Evolutionary conservation across 2,113 vertebrate species (phyloP).

Genomic region (Lophura nycthemera): DNA sequence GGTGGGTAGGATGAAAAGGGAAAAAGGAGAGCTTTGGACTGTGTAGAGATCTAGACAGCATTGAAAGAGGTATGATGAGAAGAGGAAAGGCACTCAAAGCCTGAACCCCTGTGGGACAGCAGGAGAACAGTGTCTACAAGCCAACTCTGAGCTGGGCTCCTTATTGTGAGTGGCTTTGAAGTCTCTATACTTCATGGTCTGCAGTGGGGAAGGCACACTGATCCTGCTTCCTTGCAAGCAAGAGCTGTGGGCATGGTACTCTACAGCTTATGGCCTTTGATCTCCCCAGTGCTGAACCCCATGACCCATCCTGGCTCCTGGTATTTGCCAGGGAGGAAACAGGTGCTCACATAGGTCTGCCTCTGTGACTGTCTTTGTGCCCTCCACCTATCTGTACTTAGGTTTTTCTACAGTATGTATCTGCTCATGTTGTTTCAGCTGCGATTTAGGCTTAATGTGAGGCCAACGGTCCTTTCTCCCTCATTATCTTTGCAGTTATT

Average conservation of each 20-base stretch:
- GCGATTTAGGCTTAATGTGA: neutral
- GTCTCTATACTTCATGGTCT: neutral
- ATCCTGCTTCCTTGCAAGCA: neutral
- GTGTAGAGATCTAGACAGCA: neutral
- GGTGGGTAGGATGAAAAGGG: neutral
- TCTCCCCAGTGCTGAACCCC: fast-evolving
- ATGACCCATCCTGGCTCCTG: neutral
- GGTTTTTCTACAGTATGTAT: neutral
- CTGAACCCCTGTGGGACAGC: neutral
- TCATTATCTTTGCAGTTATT: neutral
- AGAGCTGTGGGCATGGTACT: neutral
- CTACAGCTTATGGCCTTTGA: neutral
- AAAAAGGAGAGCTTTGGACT: neutral
- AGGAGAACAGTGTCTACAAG: neutral
- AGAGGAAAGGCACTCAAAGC: neutral
- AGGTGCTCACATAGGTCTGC: neutral
- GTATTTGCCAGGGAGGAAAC: neutral
- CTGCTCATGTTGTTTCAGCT: neutral
- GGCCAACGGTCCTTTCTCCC: neutral
- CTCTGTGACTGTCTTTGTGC: neutral
- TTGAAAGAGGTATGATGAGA: neutral
- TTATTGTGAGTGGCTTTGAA: neutral
- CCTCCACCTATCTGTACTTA: neutral
- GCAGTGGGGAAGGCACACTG: neutral
- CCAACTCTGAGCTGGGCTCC: neutral